Evolutionary conservation across 2,888 invertebrate genomes (phyloP).

Genomic region (Cheilosia pagana): DNA sequence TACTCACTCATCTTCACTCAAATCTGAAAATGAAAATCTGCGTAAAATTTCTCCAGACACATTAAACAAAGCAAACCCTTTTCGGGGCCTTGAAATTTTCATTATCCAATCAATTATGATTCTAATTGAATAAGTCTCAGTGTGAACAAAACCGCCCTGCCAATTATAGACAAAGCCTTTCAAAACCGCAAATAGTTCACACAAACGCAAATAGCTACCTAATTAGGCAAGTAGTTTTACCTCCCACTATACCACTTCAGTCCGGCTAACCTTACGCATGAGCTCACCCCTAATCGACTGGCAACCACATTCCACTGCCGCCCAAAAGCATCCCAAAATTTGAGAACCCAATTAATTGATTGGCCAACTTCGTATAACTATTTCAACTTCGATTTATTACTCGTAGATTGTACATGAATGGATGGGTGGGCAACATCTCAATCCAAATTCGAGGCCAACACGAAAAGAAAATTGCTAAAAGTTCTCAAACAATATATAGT

Average conservation of each 20-base stretch:
- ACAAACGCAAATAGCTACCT: constrained; percentile 30
- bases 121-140: constrained; percentile 15
- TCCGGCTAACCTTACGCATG: no score
- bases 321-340: constrained; percentile 1
- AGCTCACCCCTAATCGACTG: constrained; percentile 5
- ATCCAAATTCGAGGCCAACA: background rate
- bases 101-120: constrained; percentile 4
- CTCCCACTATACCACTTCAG: background rate
- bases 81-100: background rate
- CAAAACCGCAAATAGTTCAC: constrained; percentile 37
- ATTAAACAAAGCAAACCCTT: background rate
- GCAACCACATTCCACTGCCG: background rate
- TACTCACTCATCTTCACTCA: no score
- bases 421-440: constrained; percentile 8
- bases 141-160: background rate
- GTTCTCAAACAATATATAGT: constrained; percentile 8
- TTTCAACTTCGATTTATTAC: constrained; percentile 12
- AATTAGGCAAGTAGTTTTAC: constrained; percentile 44
- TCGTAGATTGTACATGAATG: background rate
- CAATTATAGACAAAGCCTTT: constrained; percentile 17
- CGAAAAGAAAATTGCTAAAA: constrained; percentile 43
- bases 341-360: constrained; percentile 38
- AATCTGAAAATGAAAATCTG: no score
- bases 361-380: constrained; percentile 22
- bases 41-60: background rate